Conservation (phyloP, 1,140 invertebrate species). For the Anagrus nilaparvatae region DNA sequence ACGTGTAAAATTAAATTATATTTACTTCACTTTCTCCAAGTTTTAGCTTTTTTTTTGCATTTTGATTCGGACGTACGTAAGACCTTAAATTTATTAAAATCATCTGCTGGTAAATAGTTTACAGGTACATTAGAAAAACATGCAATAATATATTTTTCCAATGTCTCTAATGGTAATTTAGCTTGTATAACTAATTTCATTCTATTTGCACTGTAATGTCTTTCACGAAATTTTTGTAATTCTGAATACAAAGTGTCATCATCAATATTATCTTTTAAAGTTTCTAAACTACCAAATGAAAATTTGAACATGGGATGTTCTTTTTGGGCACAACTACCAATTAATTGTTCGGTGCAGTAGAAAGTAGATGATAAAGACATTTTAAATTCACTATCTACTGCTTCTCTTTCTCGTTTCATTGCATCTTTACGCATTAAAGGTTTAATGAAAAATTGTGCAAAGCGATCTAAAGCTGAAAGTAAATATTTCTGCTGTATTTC, state of each 20-base stretch:
- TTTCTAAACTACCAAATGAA: constrained; percentile 75
- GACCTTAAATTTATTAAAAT: constrained; percentile 46
- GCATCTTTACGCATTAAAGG: constrained; percentile 78
- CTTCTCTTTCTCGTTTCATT: constrained; percentile 79
- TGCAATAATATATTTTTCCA: constrained; percentile 56
- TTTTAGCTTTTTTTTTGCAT: no score
- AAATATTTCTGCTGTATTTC: constrained; percentile 72
- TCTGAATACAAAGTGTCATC: constrained; percentile 53
- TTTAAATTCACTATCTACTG: constrained; percentile 82
- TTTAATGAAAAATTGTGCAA: constrained; percentile 80
- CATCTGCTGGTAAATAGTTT: constrained; percentile 48
- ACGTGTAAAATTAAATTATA: no score
- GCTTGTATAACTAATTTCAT: constrained; percentile 81
- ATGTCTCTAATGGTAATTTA: constrained; percentile 60
- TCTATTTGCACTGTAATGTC: constrained; percentile 78
- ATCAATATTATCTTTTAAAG: constrained; percentile 55
- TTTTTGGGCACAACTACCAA: constrained; percentile 52
- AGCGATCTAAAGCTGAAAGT: constrained; percentile 64
- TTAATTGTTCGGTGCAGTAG: constrained; percentile 60
- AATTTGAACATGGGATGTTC: constrained; percentile 71
- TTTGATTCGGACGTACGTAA: no score
- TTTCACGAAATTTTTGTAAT: constrained; percentile 66
- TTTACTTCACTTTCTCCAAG: no score
- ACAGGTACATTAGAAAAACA: constrained; percentile 54
- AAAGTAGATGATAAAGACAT: constrained; percentile 56